Evolutionary conservation across 2,113 vertebrate species (phyloP).

Genomic region (Patagioenas fasciata): DNA sequence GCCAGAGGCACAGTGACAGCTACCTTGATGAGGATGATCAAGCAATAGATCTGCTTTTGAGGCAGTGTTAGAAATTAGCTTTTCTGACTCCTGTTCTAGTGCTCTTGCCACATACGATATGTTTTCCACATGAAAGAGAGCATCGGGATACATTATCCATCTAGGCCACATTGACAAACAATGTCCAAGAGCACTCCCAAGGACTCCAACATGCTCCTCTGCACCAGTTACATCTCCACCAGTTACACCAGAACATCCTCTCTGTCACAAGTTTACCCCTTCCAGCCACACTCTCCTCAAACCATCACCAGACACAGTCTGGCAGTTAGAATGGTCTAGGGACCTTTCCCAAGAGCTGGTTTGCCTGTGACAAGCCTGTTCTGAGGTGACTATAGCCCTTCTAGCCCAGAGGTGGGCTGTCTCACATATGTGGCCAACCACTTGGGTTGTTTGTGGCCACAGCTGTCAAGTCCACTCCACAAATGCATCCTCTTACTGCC

Average conservation of each 20-base stretch:
- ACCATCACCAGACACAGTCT: neutral
- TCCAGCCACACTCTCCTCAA: neutral
- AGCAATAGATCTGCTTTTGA: neutral
- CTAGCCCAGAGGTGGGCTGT: neutral
- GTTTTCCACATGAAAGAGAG: neutral
- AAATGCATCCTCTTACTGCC: neutral
- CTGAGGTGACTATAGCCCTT: neutral
- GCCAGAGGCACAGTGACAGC: neutral
- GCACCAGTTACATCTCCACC: neutral
- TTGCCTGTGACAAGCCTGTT: fast-evolving
- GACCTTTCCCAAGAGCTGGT: neutral
- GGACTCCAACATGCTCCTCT: fast-evolving
- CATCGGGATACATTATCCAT: neutral
- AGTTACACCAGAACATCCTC: neutral
- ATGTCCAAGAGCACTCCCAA: neutral
- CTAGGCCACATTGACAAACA: neutral
- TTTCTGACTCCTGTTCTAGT: neutral
- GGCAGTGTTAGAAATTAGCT: neutral
- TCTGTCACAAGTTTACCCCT: neutral
- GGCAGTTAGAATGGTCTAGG: neutral
- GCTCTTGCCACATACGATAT: neutral
- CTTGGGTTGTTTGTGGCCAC: neutral
- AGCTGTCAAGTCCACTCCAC: neutral
- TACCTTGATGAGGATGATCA: neutral
- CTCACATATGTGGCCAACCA: fast-evolving